Evolutionary conservation across 2,113 vertebrate species (phyloP).

Genomic region (Pygathrix nemaeus): DNA sequence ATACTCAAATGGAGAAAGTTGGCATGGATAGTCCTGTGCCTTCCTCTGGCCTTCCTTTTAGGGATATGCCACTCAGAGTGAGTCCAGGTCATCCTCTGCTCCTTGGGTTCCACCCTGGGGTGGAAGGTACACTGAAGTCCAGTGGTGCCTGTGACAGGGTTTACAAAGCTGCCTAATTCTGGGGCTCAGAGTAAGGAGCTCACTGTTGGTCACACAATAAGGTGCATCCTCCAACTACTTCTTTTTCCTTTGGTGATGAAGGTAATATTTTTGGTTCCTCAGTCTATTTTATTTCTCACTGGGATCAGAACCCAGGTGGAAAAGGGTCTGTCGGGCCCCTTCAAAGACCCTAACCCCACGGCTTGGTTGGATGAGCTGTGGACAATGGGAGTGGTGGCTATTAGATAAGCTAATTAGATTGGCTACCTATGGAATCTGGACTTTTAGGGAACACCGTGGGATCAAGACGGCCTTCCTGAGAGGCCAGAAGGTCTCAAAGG

Average conservation of each 20-base stretch:
- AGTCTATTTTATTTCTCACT: not conserved
- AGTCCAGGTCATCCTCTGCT: not conserved
- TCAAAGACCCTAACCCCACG: not conserved
- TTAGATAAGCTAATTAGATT: not conserved
- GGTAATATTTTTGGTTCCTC: not conserved
- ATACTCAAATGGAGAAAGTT: not conserved
- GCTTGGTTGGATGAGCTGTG: not conserved
- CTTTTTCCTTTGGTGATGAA: not conserved
- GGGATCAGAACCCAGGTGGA: not conserved
- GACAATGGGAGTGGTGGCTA: not conserved
- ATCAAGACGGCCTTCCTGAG: not conserved
- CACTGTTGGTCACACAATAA: not conserved
- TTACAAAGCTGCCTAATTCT: not conserved
- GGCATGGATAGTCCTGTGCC: not conserved
- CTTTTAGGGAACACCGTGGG: not conserved
- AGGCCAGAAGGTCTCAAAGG: not conserved
- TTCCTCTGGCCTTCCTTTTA: not conserved
- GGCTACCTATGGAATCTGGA: not conserved
- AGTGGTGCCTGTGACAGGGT: rapidly evolving
- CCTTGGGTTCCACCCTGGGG: not conserved
- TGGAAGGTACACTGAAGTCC: not conserved
- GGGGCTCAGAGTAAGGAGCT: not conserved
- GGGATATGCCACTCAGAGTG: not conserved
- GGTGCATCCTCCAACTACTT: not conserved
- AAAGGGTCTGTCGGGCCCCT: not conserved